Evolutionary conservation across 2,888 invertebrate species (phyloP), one percentile per base, ranked within the genome.

Genomic region (Melanchra persicariae): DNA sequence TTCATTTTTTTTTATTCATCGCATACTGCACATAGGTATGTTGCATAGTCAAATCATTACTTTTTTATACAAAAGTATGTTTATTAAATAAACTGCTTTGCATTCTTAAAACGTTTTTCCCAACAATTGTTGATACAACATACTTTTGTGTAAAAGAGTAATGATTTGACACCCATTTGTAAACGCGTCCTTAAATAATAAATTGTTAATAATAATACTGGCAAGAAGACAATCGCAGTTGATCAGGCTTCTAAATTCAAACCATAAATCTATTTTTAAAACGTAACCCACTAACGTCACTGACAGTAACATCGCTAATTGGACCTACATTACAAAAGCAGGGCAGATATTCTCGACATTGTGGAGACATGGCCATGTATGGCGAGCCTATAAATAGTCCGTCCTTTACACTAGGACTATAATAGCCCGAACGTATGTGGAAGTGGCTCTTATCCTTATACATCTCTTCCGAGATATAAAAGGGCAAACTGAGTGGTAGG

Each of bases 391-490:
- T 77, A 74, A 72, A 84, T 76, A 80, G 65, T 24, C 57, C 34
- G 81, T 71, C 78, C 73, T 81, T 76, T 58, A 71, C 71, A 73
- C 82, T 84, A 81, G 84, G 84, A 24, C 69, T 79, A 77, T 83
- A 71, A 79, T 71, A 74, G 68, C 59, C 62, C 58, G 67, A 70
- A 67, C 74, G 58, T 74, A 80, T 84, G 84, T 83, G 84, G 82
- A 82, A 80, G 84, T 78, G 34, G 64, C 30, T 68, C 51, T 67
- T 74, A 69, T 60, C 84, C 84, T 77, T 82, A 68, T 83, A 63
- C 63, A 77, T 74, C 73, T 82, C 84, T 84, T 84, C 84, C 84
- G 84, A 84, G 65, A 51, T 72, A 51, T 68, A 74, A 77, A 82
- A 74, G 71, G 80, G 66, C 63, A 60, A 55, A 61, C 30, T 54